A percentile compares a stretch with the other conserved stretches of the same genome.
These are phyloP conservation scores for Phaenicophaeus curvirostris DNA, from an alignment of 2,797 vertebrate species.

Conservation along the genomic window DNA sequence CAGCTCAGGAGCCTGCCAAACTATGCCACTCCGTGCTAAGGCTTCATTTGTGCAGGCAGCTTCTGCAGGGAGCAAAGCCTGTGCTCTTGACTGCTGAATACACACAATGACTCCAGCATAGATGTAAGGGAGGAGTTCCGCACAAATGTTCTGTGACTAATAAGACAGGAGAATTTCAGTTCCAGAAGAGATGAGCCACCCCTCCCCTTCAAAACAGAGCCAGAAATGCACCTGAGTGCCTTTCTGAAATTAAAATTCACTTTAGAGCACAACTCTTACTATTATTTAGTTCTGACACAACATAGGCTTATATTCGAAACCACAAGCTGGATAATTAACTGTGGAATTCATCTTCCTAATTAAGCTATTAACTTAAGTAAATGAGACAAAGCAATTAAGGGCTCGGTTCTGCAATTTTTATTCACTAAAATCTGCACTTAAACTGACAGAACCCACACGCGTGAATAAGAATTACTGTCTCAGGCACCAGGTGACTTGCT, in stretches of 20 bases:
- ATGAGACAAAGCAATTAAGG: conserved; percentile 45
- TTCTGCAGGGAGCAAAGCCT: accelerated
- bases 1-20: neutral
- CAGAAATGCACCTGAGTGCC: neutral
- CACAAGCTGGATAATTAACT: conserved; percentile 26
- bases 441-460: neutral
- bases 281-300: neutral
- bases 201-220: neutral
- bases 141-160: neutral
- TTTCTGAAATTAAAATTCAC: neutral
- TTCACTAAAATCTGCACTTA: conserved; percentile 14
- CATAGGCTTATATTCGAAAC: neutral
- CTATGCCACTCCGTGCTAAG: accelerated
- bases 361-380: conserved; percentile 20
- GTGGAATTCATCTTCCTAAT: conserved; percentile 20
- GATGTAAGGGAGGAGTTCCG: neutral
- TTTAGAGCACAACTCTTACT: neutral
- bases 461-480: conserved; percentile 25
- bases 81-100: neutral
- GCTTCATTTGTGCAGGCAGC: too few relatives aligned
- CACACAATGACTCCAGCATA: neutral
- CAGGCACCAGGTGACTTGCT: neutral
- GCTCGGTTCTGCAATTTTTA: conserved; percentile 1
- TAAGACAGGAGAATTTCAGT: neutral
- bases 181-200: neutral